These are phyloP conservation scores for Dendrocopos noguchii DNA, from an alignment of 2,113 vertebrate species.

Conservation along the genomic window DNA sequence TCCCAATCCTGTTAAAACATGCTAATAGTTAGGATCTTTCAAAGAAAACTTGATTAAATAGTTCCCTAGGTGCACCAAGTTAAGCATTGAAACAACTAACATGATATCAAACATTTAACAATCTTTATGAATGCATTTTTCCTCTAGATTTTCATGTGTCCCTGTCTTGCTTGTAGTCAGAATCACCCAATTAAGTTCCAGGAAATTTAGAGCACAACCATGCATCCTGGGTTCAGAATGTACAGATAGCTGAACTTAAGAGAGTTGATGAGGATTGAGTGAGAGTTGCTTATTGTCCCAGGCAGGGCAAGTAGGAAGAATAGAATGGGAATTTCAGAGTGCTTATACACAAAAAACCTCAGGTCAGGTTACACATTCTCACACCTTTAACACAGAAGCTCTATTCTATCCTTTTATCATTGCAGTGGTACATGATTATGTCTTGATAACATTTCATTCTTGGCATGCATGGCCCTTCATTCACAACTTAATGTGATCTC, in stretches of 20 bases:
- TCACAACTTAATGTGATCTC: background rate
- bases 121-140: constrained; percentile 28
- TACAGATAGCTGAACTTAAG: background rate
- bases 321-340: background rate
- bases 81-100: constrained; percentile 29
- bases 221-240: background rate
- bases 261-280: background rate
- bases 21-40: constrained; percentile 21
- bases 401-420: background rate
- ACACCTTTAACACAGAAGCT: background rate
- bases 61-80: constrained; percentile 3
- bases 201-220: background rate
- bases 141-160: background rate
- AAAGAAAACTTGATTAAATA: constrained; percentile 41
- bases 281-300: background rate
- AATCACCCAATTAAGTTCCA: background rate
- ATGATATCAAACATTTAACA: constrained; percentile 13
- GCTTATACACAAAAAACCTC: background rate
- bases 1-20: constrained; percentile 26
- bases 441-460: background rate
- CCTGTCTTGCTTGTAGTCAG: background rate
- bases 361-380: background rate
- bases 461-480: background rate
- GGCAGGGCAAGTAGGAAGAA: background rate
- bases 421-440: background rate